Base-by-base conservation (phyloP, 2,797 vertebrate genomes). In the Oreochromis grahami region DNA sequence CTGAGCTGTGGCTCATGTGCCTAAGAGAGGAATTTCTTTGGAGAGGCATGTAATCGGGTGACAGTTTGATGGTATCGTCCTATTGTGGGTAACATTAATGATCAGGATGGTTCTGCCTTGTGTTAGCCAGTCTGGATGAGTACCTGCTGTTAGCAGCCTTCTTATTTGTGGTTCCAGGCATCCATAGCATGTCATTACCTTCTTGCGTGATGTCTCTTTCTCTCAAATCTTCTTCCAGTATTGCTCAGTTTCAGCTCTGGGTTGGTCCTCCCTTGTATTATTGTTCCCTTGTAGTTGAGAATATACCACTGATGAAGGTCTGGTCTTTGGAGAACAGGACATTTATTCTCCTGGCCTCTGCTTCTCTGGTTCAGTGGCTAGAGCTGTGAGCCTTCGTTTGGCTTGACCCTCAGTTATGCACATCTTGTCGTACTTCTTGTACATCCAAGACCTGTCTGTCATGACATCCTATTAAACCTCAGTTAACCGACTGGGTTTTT, bases 401-500 rank as follows among this genome's bases (percentile, higher is more conserved):
- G 0, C 32, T 60, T 60, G 9, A 60, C 58, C 10, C 58, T 36
- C 0, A 36, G 58, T 63, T 63, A 63, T 63, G 32, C 1, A 63
- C 10, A 36, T 63, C 32, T 63, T 63, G 0, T 63, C 58, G 11
- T 63, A 63, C 58, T 36, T 63, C 58, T 63, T 63, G 17, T 63
- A 36, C 32, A 63, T 63, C 58, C 10, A 0, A 63, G 36, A 36
- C 58, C 58, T 36, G 32, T 63, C 32, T 63, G 17, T n/a, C 32
- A 36, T 63, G 58, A 63, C 32, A 63, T 63, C 32, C 32, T n/a
- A 63, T 63, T 63, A 63, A 1, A 63, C 32, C 58, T 36, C 58
- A 63, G 0, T 3, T 36, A 36, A 36, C 58, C 0, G 0, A 63
- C 58, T 63, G 4, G 32, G 32, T 12, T 63, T 63, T 63, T 63